Evolutionary conservation across 2,888 invertebrate genomes (phyloP).

Genomic region (Rhingia campestris): DNA sequence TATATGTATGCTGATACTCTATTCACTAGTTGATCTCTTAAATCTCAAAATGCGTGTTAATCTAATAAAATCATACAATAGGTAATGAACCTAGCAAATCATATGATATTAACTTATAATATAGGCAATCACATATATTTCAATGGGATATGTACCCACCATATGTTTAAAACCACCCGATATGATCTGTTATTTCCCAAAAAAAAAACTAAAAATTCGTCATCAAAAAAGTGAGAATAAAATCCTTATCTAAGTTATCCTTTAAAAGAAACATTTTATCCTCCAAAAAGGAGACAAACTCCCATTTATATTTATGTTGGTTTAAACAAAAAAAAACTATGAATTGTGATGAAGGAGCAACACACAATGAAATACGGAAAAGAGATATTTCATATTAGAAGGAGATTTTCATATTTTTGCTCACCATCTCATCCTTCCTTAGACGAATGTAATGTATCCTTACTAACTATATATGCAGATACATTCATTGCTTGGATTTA

Average conservation of each 20-base stretch:
- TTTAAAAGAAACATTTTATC: not conserved
- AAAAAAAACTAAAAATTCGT: too few relatives aligned
- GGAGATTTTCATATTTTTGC: slow-evolving; percentile 34
- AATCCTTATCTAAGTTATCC: not conserved
- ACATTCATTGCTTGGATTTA: slow-evolving; percentile 51
- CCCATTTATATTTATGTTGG: slow-evolving; percentile 31
- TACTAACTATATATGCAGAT: slow-evolving; percentile 43
- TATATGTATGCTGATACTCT: too few relatives aligned
- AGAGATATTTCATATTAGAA: slow-evolving; percentile 54
- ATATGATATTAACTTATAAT: too few relatives aligned
- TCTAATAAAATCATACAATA: too few relatives aligned
- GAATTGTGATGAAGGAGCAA: slow-evolving; percentile 39
- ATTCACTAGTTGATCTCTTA: too few relatives aligned
- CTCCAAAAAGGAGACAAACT: not conserved
- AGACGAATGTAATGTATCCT: slow-evolving; percentile 34
- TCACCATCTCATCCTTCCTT: not conserved
- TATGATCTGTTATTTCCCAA: too few relatives aligned
- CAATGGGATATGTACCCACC: too few relatives aligned
- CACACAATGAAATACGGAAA: slow-evolving; percentile 48
- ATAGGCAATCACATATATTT: too few relatives aligned
- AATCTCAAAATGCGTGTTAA: too few relatives aligned
- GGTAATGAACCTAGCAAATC: too few relatives aligned
- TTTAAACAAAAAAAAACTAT: not conserved
- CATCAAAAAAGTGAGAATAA: too few relatives aligned
- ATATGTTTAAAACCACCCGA: too few relatives aligned